Conservation (phyloP, 30 jellyfish, hydroid and myxozoan species). For the Chrysaora quinquecirrha region DNA sequence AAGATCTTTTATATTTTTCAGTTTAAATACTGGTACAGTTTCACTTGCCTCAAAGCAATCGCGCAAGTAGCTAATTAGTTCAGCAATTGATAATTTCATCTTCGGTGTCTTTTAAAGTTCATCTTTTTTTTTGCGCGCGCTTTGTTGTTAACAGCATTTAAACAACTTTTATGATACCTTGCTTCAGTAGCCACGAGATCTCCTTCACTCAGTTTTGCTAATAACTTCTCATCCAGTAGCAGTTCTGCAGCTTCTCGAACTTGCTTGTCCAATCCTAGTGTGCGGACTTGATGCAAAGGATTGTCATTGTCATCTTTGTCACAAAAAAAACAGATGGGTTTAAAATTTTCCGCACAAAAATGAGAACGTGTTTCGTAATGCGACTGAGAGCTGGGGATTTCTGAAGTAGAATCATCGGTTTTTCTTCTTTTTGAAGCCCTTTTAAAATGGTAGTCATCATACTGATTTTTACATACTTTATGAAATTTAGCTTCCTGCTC, state of each 20-base stretch:
- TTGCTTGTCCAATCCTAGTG: not conserved
- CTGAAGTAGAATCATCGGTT: not conserved
- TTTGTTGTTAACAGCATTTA: not conserved
- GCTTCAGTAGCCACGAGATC: too few species aligned
- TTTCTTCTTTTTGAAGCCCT: not conserved
- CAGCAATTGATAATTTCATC: not conserved
- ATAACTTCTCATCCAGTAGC: not conserved
- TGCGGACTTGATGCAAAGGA: not conserved
- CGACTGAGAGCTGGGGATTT: not conserved
- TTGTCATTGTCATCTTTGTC: not conserved
- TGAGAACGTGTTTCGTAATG: not conserved
- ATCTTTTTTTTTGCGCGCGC: not conserved
- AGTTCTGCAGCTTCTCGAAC: not conserved
- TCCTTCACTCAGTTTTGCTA: too few species aligned
- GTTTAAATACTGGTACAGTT: not conserved
- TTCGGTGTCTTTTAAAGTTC: not conserved
- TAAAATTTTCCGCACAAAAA: not conserved
- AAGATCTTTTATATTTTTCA: not conserved
- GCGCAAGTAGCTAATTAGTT: not conserved
- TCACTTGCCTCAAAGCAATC: not conserved
- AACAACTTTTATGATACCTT: too few species aligned
- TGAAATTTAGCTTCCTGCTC: constrained; percentile 18
- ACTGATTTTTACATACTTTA: constrained; percentile 14
- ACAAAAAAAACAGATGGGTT: not conserved
- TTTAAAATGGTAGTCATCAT: constrained; percentile 11